Evolutionary conservation across 2,797 vertebrate species (phyloP).

Genomic region (Galaxias olidus): DNA sequence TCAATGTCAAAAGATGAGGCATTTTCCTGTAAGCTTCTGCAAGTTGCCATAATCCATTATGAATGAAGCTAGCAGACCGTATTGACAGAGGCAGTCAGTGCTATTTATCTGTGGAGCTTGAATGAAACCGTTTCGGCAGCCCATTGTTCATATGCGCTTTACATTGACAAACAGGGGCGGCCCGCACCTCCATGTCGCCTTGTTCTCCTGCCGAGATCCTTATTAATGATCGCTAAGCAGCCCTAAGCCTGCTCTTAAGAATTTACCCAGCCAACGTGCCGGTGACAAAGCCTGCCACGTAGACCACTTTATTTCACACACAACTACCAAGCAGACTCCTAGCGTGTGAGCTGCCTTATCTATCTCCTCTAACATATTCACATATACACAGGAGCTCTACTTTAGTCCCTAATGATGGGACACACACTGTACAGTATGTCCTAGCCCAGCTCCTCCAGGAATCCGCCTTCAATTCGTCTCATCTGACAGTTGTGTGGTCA

Average conservation of each 20-base stretch:
- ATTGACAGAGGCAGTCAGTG: background rate
- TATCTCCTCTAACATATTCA: background rate
- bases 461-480: background rate
- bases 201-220: constrained; percentile 18
- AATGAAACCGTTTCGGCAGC: too few species aligned
- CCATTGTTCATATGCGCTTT: background rate
- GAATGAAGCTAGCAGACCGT: background rate
- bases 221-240: constrained; percentile 32
- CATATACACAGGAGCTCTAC: background rate
- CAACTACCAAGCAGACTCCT: background rate
- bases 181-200: constrained; percentile 16
- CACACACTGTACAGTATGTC: background rate
- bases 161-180: constrained; percentile 22
- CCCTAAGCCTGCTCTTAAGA: constrained; percentile 26
- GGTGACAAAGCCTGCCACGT: constrained; percentile 1
- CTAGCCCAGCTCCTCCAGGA: background rate
- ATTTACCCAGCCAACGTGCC: constrained; percentile 11
- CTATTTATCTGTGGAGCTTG: background rate
- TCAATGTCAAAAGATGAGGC: background rate
- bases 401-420: constrained; percentile 1
- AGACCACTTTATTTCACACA: background rate
- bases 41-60: background rate
- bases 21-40: background rate
- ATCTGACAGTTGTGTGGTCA: too few species aligned
- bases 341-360: too few species aligned